Percentiles rank a stretch among this genome's conserved stretches.
Conservation (phyloP, 2,113 vertebrate species). For the Mesembrinibis cayennensis region DNA sequence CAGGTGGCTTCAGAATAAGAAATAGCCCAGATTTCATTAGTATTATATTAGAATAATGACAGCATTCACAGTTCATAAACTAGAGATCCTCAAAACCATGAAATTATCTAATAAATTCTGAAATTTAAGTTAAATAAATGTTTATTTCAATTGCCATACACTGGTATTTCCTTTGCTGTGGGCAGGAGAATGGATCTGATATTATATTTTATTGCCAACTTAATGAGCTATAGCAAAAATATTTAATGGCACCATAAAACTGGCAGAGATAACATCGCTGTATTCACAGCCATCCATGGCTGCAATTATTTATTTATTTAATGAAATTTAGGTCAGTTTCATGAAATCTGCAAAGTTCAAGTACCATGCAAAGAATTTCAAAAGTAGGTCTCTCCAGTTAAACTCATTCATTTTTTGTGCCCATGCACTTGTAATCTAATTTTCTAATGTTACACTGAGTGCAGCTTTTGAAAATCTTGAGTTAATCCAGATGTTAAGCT, state of each 20-base stretch:
- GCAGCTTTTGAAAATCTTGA: not conserved
- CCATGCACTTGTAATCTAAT: not conserved
- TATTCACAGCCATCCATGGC: not conserved
- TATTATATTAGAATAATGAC: not conserved
- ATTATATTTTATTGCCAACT: not conserved
- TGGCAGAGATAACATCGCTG: not conserved
- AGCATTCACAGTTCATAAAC: not conserved
- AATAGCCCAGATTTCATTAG: not conserved
- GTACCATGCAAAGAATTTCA: accelerated
- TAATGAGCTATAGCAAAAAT: not conserved
- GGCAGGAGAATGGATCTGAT: not conserved
- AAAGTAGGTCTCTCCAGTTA: not conserved
- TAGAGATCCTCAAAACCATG: not conserved
- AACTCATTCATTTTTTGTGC: not conserved
- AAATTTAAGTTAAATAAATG: not conserved
- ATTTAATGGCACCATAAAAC: not conserved
- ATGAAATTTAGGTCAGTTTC: not conserved
- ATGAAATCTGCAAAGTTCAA: not conserved
- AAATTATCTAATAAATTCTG: not conserved
- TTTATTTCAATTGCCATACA: not conserved
- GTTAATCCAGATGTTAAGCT: not conserved
- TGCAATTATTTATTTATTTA: not conserved
- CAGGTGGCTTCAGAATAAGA: not conserved
- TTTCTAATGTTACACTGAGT: not conserved
- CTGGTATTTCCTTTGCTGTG: not conserved